A percentile compares a stretch with the other conserved stretches of the same genome.
These are phyloP conservation scores for Corydoras sp. DNA, from an alignment of 2,113 vertebrate species.

Conservation along the genomic window DNA sequence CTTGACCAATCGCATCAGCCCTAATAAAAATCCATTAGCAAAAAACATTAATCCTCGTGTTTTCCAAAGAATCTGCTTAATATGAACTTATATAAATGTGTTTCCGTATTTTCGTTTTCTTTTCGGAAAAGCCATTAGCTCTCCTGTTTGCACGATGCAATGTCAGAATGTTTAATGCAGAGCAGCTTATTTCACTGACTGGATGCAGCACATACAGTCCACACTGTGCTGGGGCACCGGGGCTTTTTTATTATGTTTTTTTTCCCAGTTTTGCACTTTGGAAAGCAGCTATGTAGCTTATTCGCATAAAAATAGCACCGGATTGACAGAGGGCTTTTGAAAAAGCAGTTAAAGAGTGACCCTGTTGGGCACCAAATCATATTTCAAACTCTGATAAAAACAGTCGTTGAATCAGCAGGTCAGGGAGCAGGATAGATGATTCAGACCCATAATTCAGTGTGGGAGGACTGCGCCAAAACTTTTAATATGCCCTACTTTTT, in stretches of 20 bases:
- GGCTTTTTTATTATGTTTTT: not conserved
- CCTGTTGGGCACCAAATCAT: slow-evolving; percentile 9
- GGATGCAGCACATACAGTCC: too few relatives aligned
- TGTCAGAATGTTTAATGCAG: too few relatives aligned
- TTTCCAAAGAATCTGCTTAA: too few relatives aligned
- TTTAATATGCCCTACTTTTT: slow-evolving; percentile 46
- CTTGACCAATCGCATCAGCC: too few relatives aligned
- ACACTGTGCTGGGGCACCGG: not conserved
- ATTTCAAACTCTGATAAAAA: slow-evolving; percentile 32
- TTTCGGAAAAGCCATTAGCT: too few relatives aligned
- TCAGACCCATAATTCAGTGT: slow-evolving; percentile 36
- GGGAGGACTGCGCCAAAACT: slow-evolving; percentile 42
- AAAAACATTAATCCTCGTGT: too few relatives aligned
- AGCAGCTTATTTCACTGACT: too few relatives aligned
- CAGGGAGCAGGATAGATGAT: slow-evolving; percentile 31
- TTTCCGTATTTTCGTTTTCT: too few relatives aligned
- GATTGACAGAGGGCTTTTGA: slow-evolving; percentile 23
- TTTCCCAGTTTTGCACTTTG: slow-evolving; percentile 2
- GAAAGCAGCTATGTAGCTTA: slow-evolving; percentile 10
- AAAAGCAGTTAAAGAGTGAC: slow-evolving; percentile 31
- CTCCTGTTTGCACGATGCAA: too few relatives aligned
- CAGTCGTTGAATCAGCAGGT: slow-evolving; percentile 39
- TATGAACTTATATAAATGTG: too few relatives aligned
- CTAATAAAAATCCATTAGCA: too few relatives aligned
- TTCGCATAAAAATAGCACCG: slow-evolving; percentile 3